These are phyloP conservation scores for Astur gentilis DNA, from an alignment of 2,113 vertebrate genomes.

Conservation along the genomic window DNA sequence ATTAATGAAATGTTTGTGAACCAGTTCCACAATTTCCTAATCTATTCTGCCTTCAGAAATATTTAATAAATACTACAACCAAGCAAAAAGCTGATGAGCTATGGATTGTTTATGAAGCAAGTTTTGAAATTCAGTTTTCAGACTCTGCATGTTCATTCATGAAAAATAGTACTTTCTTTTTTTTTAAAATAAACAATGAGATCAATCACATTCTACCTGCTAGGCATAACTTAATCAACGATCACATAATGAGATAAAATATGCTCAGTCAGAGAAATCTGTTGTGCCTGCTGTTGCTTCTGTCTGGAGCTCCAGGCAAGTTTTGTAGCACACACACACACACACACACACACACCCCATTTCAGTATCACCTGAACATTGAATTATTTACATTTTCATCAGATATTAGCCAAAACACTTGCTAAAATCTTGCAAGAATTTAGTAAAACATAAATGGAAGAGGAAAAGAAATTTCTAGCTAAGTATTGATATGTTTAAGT, in stretches of 20 bases:
- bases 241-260: background rate
- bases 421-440: background rate
- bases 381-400: background rate
- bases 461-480: background rate
- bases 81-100: background rate
- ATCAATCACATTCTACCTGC: background rate
- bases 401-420: background rate
- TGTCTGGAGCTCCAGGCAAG: background rate
- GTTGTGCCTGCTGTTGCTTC: background rate
- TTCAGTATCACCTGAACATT: background rate
- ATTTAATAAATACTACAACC: background rate
- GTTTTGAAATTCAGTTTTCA: background rate
- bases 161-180: background rate
- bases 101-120: background rate
- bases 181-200: background rate
- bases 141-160: background rate
- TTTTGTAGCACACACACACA: background rate
- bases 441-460: background rate
- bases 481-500: background rate
- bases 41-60: background rate
- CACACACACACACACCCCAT: background rate
- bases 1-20: background rate
- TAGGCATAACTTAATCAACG: slow-evolving; percentile 7
- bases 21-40: background rate
- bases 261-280: background rate